A percentile compares a stretch with the other conserved stretches of the same genome.
Conservation (phyloP, 2,797 vertebrate genomes). For the Linurgus olivaceus region DNA sequence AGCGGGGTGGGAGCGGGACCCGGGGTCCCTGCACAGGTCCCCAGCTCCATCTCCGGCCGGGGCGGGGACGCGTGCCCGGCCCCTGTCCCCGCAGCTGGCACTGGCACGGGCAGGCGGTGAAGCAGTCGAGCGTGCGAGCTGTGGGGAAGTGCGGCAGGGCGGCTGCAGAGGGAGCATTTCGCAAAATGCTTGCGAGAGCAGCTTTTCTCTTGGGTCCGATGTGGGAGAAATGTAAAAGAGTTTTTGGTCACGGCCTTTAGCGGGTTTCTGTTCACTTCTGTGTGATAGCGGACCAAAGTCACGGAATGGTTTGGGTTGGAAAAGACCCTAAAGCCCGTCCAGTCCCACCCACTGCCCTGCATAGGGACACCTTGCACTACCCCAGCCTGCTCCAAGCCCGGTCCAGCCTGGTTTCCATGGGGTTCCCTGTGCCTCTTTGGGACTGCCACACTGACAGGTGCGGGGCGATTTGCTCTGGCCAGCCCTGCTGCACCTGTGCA, state of each 20-base stretch:
- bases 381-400: neutral
- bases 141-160: neutral
- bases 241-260: neutral
- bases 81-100: neutral
- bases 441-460: rapidly evolving
- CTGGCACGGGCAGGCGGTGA: neutral
- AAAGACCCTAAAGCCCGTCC: too few species aligned
- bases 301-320: neutral
- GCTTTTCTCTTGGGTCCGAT: neutral
- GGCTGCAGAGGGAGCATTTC: neutral
- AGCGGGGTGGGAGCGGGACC: neutral
- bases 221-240: rapidly evolving
- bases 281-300: neutral
- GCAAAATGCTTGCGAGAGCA: neutral
- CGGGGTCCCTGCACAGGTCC: neutral
- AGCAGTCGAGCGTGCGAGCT: neutral
- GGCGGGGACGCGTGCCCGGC: neutral
- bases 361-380: neutral
- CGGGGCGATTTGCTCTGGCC: neutral
- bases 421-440: neutral
- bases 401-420: neutral
- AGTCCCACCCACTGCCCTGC: too few species aligned
- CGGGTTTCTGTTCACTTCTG: neutral
- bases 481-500: neutral
- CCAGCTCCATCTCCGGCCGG: neutral